Conservation (phyloP, 2,797 vertebrate genomes). For the Smutsia gigantea region DNA sequence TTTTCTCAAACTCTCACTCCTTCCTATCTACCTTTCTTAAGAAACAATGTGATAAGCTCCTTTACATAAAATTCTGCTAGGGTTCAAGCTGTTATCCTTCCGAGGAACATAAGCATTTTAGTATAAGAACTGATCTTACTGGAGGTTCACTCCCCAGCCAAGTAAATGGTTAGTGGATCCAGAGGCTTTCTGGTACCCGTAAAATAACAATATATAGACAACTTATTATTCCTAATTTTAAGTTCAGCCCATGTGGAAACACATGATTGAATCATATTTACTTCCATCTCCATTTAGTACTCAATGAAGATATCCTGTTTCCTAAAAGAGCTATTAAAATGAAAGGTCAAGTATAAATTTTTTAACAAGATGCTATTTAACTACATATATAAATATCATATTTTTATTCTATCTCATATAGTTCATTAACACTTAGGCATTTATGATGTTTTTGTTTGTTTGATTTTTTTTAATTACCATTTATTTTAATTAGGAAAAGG, state of each 20-base stretch:
- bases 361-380: conserved; percentile 42
- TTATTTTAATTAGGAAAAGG: background rate
- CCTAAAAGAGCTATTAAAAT: conserved; percentile 24
- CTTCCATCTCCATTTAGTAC: background rate
- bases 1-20: background rate
- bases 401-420: background rate
- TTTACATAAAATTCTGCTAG: background rate
- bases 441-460: background rate
- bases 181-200: background rate
- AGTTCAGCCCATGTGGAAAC: background rate
- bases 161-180: background rate
- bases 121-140: background rate
- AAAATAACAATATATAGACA: background rate
- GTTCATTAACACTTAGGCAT: background rate
- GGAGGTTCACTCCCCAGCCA: background rate
- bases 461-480: background rate
- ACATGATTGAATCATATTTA: background rate
- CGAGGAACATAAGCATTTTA: background rate
- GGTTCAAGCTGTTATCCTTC: background rate
- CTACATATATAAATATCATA: conserved; percentile 8
- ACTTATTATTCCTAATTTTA: background rate
- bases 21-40: background rate
- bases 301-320: background rate
- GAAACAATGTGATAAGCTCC: background rate
- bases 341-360: conserved; percentile 45